These are phyloP conservation scores for Xiphophorus maculatus DNA, from an alignment of 2,113 vertebrate genomes.

Conservation along the genomic window DNA sequence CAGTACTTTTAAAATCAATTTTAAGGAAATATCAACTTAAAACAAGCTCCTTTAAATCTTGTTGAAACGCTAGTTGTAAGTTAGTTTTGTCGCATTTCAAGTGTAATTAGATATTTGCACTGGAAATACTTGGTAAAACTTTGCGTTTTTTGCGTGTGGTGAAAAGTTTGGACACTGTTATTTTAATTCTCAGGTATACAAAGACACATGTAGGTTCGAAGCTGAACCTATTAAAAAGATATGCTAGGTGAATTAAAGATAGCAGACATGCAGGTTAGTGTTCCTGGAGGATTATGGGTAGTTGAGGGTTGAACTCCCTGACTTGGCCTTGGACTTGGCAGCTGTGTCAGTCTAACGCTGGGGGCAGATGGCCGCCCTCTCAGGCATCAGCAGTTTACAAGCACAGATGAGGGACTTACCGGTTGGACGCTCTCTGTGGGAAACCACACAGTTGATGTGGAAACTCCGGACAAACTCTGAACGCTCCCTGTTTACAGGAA, in stretches of 20 bases:
- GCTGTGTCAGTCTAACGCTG: constrained; percentile 26
- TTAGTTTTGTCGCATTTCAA: no score
- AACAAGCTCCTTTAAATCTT: no score
- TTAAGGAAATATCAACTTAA: no score
- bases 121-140: no score
- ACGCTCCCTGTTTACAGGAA: not conserved
- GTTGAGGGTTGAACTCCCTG: constrained; percentile 30
- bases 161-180: no score
- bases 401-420: constrained; percentile 40
- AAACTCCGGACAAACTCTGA: constrained; percentile 25
- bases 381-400: constrained; percentile 62
- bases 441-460: constrained; percentile 6
- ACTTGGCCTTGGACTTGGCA: constrained; percentile 62
- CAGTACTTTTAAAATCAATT: no score
- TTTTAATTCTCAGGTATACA: not conserved
- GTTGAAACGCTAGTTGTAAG: no score
- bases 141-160: no score
- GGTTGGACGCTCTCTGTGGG: constrained; percentile 29
- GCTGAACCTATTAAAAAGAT: not conserved
- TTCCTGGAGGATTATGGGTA: constrained; percentile 24
- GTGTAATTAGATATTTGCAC: no score
- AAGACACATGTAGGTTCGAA: not conserved
- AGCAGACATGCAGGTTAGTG: not conserved
- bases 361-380: constrained; percentile 62
- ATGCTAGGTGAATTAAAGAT: not conserved